Base-by-base conservation (phyloP, 2,888 invertebrate species). In the Isoperla grammatica region DNA sequence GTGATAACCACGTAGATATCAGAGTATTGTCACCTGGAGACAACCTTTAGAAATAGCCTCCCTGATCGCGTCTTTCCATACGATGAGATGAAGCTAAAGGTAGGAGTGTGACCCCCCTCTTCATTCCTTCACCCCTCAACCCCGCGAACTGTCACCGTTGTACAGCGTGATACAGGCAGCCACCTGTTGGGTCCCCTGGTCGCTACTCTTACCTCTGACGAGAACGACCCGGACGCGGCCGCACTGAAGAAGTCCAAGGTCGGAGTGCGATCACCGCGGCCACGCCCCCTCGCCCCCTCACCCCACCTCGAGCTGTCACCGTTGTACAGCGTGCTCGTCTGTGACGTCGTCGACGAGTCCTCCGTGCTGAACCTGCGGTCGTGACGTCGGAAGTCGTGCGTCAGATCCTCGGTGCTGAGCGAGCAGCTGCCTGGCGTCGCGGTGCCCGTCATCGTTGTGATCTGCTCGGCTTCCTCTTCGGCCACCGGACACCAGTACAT, bases 401-500 rank as follows among this genome's bases (percentile, higher is more conserved):
- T 13, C 19, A 58, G 45, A 19, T 61, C 61, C 42, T 61, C 61
- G 23, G 42, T 17, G 13, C 57, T 58, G 8, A 37, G 15, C 0
- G 46, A 54, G 20, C 53, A 54, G 20, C 53, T 53, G 3, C 46
- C 61, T 35, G 40, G 48, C 2, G 50, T 74, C 72, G 12, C 63
- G 63, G 48, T 73, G 70, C 20, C 78, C 75, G 22, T 80, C 75
- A 43, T 79, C 78, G 20, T 82, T 80, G 11, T 55, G 3, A n/a
- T 29, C 2, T 15, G 45, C 12, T 48, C 48, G 23, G 42, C 23
- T 23, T 57, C 58, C 2, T 61, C 55, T n/a, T 61, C 57, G 13
- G 45, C 79, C 0, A 81, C 74, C 9, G 82, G 82, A 68, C 83
- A 84, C 66, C 80, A 80, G 67, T 84, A 84, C 80, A 83, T 83